These are phyloP conservation scores for Rhopalosiphum padi DNA, from an alignment of 1,140 invertebrate genomes.

Conservation along the genomic window DNA sequence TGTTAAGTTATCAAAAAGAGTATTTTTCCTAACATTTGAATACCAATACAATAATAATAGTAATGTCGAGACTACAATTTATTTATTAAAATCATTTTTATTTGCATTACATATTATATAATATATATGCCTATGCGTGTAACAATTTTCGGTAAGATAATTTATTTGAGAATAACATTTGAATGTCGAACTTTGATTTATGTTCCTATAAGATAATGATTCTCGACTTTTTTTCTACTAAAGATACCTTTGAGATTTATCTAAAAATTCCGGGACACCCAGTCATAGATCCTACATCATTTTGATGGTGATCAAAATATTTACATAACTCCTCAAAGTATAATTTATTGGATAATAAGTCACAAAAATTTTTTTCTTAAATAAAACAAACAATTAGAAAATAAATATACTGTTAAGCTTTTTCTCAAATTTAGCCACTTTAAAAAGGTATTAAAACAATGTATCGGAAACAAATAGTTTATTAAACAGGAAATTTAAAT, in stretches of 20 bases:
- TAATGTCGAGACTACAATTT: neutral
- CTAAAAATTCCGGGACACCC: neutral
- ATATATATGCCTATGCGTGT: neutral
- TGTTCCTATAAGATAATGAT: neutral
- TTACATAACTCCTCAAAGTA: neutral
- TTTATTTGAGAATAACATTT: neutral
- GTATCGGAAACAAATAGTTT: no score
- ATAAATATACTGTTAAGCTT: neutral
- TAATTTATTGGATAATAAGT: neutral
- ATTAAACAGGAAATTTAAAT: no score
- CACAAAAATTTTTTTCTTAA: neutral
- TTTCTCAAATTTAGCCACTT: neutral
- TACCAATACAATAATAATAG: neutral
- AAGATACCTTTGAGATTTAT: neutral
- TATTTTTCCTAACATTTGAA: neutral
- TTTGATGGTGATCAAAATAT: neutral
- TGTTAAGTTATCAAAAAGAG: neutral
- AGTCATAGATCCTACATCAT: neutral
- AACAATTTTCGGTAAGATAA: neutral
- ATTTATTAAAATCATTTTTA: no score
- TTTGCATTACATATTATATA: no score
- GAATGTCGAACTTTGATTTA: neutral
- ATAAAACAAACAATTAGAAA: neutral
- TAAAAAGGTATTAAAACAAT: neutral
- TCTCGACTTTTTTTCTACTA: neutral